phyloP scores from a whole-genome alignment of 2,888 invertebrate species.

The Idaea straminata region DNA sequence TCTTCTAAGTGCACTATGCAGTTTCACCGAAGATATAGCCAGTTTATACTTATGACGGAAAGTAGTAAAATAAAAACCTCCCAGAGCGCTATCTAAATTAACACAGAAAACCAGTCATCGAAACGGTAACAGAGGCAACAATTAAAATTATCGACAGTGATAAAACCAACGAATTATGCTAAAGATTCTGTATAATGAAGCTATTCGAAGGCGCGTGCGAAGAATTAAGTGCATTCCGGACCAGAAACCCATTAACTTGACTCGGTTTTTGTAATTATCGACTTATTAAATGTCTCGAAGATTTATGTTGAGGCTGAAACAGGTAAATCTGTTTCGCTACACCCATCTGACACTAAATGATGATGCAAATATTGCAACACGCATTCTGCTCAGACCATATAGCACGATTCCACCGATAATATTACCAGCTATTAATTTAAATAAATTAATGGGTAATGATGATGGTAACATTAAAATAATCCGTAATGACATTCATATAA shows the following conservation, averaged over 20 bases:
- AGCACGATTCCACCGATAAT: conserved; percentile 14
- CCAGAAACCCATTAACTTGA: conserved; percentile 47
- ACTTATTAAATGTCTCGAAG: conserved; percentile 59
- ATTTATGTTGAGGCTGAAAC: conserved; percentile 55
- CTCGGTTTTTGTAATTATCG: conserved; percentile 63
- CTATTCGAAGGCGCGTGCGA: conserved; percentile 64
- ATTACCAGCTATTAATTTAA: conserved; percentile 6
- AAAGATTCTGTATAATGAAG: conserved; percentile 66
- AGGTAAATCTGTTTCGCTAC: conserved; percentile 50
- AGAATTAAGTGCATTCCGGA: conserved; percentile 49
- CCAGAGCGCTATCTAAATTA: conserved; percentile 12
- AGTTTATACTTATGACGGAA: background rate
- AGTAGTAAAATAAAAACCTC: background rate
- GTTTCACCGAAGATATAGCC: conserved; percentile 4
- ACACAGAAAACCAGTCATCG: conserved; percentile 9
- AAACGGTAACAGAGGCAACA: conserved; percentile 59
- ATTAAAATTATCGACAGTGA: conserved; percentile 62
- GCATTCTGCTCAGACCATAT: conserved; percentile 24
- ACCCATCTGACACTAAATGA: conserved; percentile 42
- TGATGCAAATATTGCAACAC: conserved; percentile 37
- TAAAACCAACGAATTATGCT: conserved; percentile 59
- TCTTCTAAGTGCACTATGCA: conserved; percentile 20
- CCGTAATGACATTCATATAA: conserved; percentile 29
- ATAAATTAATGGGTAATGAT: conserved; percentile 20
- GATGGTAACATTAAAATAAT: conserved; percentile 25